Evolutionary conservation across 2,113 vertebrate genomes (phyloP), one percentile per base, ranked within the genome.

Genomic region (Pyxicephalus adspersus): DNA sequence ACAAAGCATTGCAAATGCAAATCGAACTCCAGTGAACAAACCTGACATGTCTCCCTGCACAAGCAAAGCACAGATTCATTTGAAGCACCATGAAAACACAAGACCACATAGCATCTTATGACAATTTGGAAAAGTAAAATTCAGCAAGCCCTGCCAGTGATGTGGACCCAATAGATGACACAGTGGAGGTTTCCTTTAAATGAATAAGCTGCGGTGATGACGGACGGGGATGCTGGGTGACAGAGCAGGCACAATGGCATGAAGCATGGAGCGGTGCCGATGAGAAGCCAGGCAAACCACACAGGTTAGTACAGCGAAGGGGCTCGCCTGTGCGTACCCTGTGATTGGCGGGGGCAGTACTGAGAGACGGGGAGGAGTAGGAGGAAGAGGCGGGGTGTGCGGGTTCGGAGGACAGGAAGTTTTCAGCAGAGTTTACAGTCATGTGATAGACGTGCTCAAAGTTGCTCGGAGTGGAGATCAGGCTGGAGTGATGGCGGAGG

Each of bases 391-490:
- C 91, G 83, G 90, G 90, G 87, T 86, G 87, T 90, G 91, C 89
- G 88, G 90, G 90, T 86, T 94, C 92, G 38, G 91, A 91, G 90
- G 87, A 95, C 86, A 95, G 93, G 92, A 92, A 93, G 85, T 93
- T 93, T 92, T 94, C 94, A 31, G 95, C 94, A 88, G 94, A 95
- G 88, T 92, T 93, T 90, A 93, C 91, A 86, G 94, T 95, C 95
- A 95, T 95, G 89, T 95, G 94, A 94, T 94, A 95, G 93, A 95
- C 90, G 92, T 95, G 94, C 89, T 95, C 93, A 88, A 95, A 95
- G 93, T 93, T 94, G 92, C 90, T 93, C 83, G 94, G 94, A 89
- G 93, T 92, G 89, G 94, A 95, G 93, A 95, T 94, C 90, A 93
- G 90, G 84, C 87, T 57, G 86, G 91, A 91, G 86, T 90, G 91